These are phyloP conservation scores for Scomber scombrus DNA, from an alignment of 2,113 vertebrate species.

Conservation along the genomic window DNA sequence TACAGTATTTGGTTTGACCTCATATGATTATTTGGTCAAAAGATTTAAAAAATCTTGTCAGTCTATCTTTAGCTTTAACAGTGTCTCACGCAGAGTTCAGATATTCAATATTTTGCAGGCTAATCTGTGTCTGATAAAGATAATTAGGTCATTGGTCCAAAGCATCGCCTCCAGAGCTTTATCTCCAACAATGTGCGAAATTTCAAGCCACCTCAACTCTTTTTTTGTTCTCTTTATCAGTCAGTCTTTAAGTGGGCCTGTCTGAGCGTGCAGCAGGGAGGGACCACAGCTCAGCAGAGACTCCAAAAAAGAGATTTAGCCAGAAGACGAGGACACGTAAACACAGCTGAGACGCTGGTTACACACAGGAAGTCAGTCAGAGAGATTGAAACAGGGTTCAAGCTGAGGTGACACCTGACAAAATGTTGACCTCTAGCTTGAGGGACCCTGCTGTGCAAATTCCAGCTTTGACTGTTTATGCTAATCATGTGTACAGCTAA, in stretches of 20 bases:
- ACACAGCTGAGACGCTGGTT: slow-evolving; percentile 32
- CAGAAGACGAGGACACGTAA: slow-evolving; percentile 22
- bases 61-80: neutral
- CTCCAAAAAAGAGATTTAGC: slow-evolving; percentile 21
- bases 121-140: slow-evolving; percentile 15
- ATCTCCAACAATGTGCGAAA: slow-evolving; percentile 1
- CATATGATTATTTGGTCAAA: neutral
- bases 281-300: neutral
- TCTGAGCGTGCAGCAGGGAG: neutral
- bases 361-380: slow-evolving; percentile 29
- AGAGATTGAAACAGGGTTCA: slow-evolving; percentile 28
- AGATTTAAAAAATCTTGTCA: too few relatives aligned
- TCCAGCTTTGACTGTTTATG: neutral
- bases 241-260: neutral
- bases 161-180: neutral
- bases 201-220: slow-evolving; percentile 14
- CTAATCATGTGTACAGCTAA: neutral
- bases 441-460: slow-evolving; percentile 1
- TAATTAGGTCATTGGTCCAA: neutral
- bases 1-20: neutral
- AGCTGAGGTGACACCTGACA: slow-evolving; percentile 56
- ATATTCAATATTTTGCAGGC: neutral
- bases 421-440: slow-evolving; percentile 44
- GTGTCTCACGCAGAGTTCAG: slow-evolving; percentile 11
- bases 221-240: slow-evolving; percentile 29